Evolutionary conservation across 35 echinoderm and acorn worm genomes (phyloP).

Genomic region (Patiria miniata): DNA sequence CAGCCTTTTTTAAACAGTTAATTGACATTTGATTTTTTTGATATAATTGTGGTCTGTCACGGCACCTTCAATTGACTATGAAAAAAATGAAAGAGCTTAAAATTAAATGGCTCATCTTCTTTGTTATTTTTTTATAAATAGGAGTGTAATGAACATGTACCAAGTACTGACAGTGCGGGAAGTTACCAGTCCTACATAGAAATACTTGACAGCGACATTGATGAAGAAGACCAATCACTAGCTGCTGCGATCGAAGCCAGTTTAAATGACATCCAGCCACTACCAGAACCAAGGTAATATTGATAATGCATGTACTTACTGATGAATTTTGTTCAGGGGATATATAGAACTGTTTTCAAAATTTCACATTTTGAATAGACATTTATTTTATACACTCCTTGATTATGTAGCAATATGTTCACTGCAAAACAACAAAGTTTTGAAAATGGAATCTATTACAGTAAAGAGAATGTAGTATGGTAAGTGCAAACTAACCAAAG

Average conservation of each 20-base stretch:
- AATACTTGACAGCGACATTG: not conserved
- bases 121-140: not conserved
- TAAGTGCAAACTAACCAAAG: not conserved
- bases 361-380: not conserved
- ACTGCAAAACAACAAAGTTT: not conserved
- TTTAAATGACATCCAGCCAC: not conserved
- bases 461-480: constrained; percentile 1
- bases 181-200: constrained; percentile 2
- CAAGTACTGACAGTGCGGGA: not conserved
- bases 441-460: not conserved
- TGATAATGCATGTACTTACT: not conserved
- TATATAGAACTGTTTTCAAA: not conserved
- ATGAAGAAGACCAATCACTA: not conserved
- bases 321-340: constrained; percentile 9
- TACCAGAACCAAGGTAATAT: not conserved
- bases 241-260: not conserved
- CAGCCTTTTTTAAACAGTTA: not conserved
- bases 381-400: constrained; percentile 3
- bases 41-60: not conserved
- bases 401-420: not conserved
- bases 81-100: not conserved
- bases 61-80: not conserved
- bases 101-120: not conserved
- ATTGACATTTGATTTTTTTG: not conserved
- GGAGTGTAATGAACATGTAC: not conserved